These are phyloP conservation scores for Pocillopora meandrina DNA, from an alignment of 92 coral and sea anemone genomes.

Conservation along the genomic window DNA sequence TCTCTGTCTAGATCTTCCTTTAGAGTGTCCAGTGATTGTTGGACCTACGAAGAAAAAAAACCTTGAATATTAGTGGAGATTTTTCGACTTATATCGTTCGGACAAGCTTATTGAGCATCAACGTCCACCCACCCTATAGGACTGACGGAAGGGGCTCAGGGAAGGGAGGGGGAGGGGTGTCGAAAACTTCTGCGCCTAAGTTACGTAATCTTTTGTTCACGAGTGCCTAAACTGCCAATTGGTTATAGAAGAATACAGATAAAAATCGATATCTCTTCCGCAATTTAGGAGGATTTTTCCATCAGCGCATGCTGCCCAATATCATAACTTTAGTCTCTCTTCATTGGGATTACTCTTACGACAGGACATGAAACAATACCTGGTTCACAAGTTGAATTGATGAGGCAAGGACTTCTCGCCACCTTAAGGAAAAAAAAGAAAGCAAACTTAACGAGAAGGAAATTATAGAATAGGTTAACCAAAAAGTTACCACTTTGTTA, in stretches of 20 bases:
- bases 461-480: background rate
- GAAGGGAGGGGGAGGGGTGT: too few species aligned
- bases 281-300: background rate
- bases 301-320: background rate
- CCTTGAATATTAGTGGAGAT: background rate
- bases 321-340: too few species aligned
- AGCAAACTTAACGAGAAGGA: background rate
- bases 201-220: background rate
- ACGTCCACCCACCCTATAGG: too few species aligned
- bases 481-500: too few species aligned
- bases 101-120: too few species aligned
- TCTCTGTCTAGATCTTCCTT: slow-evolving; percentile 65
- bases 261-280: background rate
- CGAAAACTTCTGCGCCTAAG: background rate
- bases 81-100: too few species aligned
- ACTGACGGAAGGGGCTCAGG: too few species aligned
- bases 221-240: background rate
- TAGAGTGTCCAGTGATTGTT: slow-evolving; percentile 68
- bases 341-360: too few species aligned
- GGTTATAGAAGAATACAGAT: background rate
- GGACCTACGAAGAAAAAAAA: slow-evolving; percentile 68
- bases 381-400: slow-evolving; percentile 84
- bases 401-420: slow-evolving; percentile 83
- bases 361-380: slow-evolving; percentile 38
- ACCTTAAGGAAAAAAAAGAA: slow-evolving; percentile 50